Evolutionary conservation across 2,888 invertebrate genomes (phyloP).

Genomic region (Oscheius sp.): DNA sequence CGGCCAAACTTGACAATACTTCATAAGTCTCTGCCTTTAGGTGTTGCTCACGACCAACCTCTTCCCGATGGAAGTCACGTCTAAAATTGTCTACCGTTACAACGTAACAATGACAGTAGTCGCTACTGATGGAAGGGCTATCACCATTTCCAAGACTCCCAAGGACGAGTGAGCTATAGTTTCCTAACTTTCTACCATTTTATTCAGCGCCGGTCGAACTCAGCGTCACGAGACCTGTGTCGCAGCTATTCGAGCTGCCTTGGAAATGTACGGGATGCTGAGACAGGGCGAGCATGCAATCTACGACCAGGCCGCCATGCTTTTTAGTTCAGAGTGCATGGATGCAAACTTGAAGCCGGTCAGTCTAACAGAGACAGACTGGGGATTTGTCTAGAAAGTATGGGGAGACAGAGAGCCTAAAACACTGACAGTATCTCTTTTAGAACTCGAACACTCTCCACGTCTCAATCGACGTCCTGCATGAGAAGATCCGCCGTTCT

Average conservation of each 20-base stretch:
- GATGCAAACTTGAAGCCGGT: slow-evolving; percentile 27
- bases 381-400: too few species aligned
- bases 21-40: background rate
- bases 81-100: slow-evolving; percentile 37
- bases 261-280: slow-evolving; percentile 30
- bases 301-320: slow-evolving; percentile 17
- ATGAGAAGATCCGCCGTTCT: background rate
- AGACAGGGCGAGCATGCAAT: slow-evolving; percentile 4
- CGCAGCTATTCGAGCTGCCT: slow-evolving; percentile 24
- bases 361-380: too few species aligned
- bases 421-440: background rate
- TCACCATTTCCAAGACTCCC: slow-evolving; percentile 2
- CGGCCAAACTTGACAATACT: too few species aligned
- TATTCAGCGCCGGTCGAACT: slow-evolving; percentile 19
- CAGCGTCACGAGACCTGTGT: slow-evolving; percentile 27
- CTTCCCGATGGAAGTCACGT: slow-evolving; percentile 22
- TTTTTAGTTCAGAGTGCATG: slow-evolving; percentile 15
- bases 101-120: slow-evolving; percentile 11
- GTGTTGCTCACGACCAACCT: slow-evolving; percentile 32
- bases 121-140: background rate
- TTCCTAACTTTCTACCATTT: background rate
- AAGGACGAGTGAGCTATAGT: slow-evolving; percentile 11
- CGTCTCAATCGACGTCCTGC: slow-evolving; percentile 5
- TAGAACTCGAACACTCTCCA: slow-evolving; percentile 8
- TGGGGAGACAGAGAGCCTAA: too few species aligned